Percentiles rank a stretch among this genome's conserved stretches.
Conservation (phyloP, 2,888 invertebrate species). For the Bimastos eiseni region DNA sequence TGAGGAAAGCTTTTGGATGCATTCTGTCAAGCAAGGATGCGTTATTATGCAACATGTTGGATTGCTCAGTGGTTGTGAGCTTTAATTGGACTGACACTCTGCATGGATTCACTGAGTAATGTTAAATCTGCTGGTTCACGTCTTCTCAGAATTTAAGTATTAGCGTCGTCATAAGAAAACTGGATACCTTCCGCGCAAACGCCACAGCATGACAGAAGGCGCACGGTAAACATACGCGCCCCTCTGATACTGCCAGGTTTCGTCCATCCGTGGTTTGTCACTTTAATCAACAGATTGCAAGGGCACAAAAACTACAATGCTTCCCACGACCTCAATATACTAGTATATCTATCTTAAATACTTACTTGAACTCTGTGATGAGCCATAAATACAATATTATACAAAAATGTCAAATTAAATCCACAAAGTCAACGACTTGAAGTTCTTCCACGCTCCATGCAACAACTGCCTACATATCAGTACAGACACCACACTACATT, state of each 20-base stretch:
- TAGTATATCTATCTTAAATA: background rate
- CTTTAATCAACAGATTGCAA: background rate
- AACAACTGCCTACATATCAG: background rate
- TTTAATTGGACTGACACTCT: background rate
- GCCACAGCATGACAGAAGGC: too few species aligned
- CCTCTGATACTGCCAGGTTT: too few species aligned
- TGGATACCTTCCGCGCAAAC: too few species aligned
- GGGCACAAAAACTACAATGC: background rate
- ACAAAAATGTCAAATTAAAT: background rate
- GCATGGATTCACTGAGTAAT: background rate
- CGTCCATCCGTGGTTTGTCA: background rate
- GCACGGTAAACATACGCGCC: too few species aligned
- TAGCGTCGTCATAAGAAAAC: too few species aligned
- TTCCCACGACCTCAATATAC: background rate
- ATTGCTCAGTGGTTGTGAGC: too few species aligned
- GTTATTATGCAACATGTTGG: too few species aligned
- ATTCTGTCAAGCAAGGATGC: too few species aligned
- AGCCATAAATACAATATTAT: constrained; percentile 28
- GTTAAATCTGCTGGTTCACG: too few species aligned
- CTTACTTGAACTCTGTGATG: constrained; percentile 35
- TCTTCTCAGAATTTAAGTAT: too few species aligned
- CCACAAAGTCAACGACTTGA: background rate
- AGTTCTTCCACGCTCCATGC: background rate
- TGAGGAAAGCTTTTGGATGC: too few species aligned
- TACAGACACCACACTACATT: background rate